Evolutionary conservation across 1,140 invertebrate species (phyloP), one percentile per base, ranked within the genome.

Genomic region (Myzus persicae): DNA sequence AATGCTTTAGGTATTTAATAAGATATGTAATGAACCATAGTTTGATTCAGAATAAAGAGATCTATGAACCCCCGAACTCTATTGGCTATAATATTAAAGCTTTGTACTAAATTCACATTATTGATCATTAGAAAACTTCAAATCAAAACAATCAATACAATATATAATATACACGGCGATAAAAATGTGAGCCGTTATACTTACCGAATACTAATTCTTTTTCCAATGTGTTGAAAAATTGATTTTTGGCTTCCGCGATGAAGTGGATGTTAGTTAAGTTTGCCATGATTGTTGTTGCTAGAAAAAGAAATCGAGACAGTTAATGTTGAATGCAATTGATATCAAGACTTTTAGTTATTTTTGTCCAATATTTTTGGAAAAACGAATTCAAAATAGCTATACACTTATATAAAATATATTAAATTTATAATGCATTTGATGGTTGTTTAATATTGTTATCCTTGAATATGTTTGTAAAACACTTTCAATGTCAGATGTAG

Each of bases 171-270:
- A 81, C 18, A 81, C 22, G 20, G 20, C 18, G 24, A 81, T 81
- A 67, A 67, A n/a, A 67, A 67, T n/a, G n/a, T 67, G 31, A 14
- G 59, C 18, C 5, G 14, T 9, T 42, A 44, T 85, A 90, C 89
- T 44, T 42, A 90, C 89, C 89, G 14, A 90, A 90, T 22, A 90
- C 89, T 7, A 90, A 18, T 90, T 90, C 89, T 42, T 42, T 59
- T 14, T 90, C 38, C 40, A 90, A 42, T 7, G 42, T n/a, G n/a
- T 90, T 31, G 5, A 67, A 90, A 67, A 90, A 42, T 11, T 90
- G 38, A 31, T 67, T 54, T 42, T 42, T 67, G 26, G 46, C 38
- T 89, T 89, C 46, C 22, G 8, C 1, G 1, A 89, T 38, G 48
- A 89, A 89, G 20, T 67, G 31, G 11, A 31, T 67, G 59, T 14